Evolutionary conservation across 2,888 invertebrate species (phyloP), one percentile per base, ranked within the genome.

Genomic region (Cosmorhoe ocellata): DNA sequence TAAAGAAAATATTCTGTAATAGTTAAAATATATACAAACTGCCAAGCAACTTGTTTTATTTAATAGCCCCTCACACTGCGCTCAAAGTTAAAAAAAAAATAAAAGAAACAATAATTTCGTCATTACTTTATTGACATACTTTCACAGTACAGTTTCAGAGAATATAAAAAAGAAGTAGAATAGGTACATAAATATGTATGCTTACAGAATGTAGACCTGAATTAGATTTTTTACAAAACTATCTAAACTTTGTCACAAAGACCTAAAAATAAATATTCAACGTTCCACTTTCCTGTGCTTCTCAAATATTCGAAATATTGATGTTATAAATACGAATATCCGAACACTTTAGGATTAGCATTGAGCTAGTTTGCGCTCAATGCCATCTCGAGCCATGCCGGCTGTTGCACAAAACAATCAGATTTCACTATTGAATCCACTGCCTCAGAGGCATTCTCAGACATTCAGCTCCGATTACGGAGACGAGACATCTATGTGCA

Each of bases 1-100:
- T 86, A 82, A 81, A 81, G 76, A 78, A 76, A 75, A 71, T 82
- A 80, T 81, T 79, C 79, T 79, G 76, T 79, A 83, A 79, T 80
- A 85, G 78, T 81, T 78, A 81, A 58, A 84, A 82, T 81, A 81
- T 84, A 85, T 84, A 87, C 84, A 84, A 83, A 87, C 89, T 87
- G 88, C 88, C 86, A 78, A 79, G 42, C 26, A 54, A 30, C 46
- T 59, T 53, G 49, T 71, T 68, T 74, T 64, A 67, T 66, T 70
- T 31, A 14, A 18, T n/a, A 18, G 2, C 18, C 4, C 2, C 2
- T 18, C 18, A 18, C 18, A 18, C 18, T 18, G 18, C n/a, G n/a
- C n/a, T n/a, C n/a, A n/a, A n/a, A n/a, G n/a, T n/a, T n/a, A n/a
- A n/a, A n/a, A n/a, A n/a, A n/a, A n/a, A n/a, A 24, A 5, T 24